A percentile compares a stretch with the other conserved stretches of the same genome.
These are phyloP conservation scores for Buphagus erythrorhynchus DNA, from an alignment of 2,797 vertebrate species.

Conservation along the genomic window DNA sequence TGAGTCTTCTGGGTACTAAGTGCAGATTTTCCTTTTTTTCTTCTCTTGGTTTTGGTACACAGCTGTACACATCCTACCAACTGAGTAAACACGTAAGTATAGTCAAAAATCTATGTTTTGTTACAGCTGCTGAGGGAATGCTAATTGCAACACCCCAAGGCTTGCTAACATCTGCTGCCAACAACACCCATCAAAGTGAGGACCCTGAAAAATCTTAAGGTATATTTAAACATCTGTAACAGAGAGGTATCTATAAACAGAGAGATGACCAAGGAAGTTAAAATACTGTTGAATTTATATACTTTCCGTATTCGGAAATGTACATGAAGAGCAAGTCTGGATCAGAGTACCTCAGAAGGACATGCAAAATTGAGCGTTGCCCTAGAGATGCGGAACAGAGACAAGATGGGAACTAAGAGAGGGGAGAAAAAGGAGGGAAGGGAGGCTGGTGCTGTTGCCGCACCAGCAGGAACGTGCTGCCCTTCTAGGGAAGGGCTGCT, in stretches of 20 bases:
- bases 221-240: too few species aligned
- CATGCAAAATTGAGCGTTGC: not conserved
- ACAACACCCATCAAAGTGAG: not conserved
- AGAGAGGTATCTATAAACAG: not conserved
- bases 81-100: not conserved
- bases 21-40: not conserved
- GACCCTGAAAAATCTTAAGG: not conserved
- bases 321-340: not conserved
- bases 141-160: not conserved
- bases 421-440: too few species aligned
- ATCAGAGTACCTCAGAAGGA: not conserved
- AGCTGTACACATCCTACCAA: not conserved
- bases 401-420: not conserved
- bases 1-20: not conserved
- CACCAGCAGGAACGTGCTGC: rapidly evolving
- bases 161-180: not conserved
- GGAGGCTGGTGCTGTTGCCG: not conserved
- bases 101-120: not conserved
- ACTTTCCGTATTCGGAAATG: not conserved
- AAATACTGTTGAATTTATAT: rapidly evolving
- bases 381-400: not conserved
- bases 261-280: not conserved
- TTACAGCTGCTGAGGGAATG: not conserved
- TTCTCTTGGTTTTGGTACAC: not conserved
- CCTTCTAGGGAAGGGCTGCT: not conserved